Evolutionary conservation across 2,113 vertebrate species (phyloP), one percentile per base, ranked within the genome.

Genomic region (Tetrao urogallus): DNA sequence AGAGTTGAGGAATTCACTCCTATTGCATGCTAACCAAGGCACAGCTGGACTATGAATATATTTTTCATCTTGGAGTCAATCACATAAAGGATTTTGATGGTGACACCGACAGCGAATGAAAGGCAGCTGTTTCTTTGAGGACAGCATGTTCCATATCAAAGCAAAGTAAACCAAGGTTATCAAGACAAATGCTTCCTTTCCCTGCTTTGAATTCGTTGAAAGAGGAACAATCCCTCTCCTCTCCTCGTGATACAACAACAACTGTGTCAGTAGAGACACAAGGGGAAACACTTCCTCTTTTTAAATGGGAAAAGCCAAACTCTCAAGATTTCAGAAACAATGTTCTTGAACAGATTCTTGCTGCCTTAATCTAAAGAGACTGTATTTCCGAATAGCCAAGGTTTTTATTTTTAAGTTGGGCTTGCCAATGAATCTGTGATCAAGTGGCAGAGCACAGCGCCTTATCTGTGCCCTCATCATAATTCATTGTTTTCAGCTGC

Each of bases 321-420:
- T 52, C 21, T 48, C 17, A 28, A 2, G 36, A 60, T 45, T 48
- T 82, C 4, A 1, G 52, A 19, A 43, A 30, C 0, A 0, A 13
- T 28, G n/a, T 76, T 66, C 30, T 22, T 65, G 77, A 25, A 84
- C 21, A 13, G 5, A 13, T 47, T 78, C 58, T 30, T 74, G 32
- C 50, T 61, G 54, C 54, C 88, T 70, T 72, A 25, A 47, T 10
- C 36, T 17, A 3, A 54, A 27, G 47, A 32, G 28, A 18, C 27
- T 7, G 2, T 6, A 8, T 8, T 63, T 69, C 74, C 11, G 19
- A 48, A 36, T 18, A 67, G 40, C 42, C 42, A 17, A 13, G 34
- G 10, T 2, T 50, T 27, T 6, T 11, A 5, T 61, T 76, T 72
- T 52, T 38, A 4, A 6, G 0, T 9, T 10, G 61, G 9, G 50